phyloP scores from a whole-genome alignment of 2,888 invertebrate genomes.

The Dicranocentrus wangi region DNA sequence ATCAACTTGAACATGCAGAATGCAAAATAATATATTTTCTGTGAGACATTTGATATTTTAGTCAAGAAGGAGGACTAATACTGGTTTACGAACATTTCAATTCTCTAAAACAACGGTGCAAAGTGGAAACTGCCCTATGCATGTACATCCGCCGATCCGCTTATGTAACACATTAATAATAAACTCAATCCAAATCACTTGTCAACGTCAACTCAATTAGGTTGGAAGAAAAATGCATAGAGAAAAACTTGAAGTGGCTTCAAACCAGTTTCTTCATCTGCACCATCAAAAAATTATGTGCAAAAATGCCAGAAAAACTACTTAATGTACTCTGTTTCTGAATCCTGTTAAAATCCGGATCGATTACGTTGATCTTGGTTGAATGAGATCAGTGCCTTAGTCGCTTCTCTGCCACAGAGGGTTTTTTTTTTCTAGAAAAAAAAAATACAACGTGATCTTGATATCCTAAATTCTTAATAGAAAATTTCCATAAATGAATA shows the following conservation, averaged over 20 bases:
- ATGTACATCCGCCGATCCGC: too few relatives aligned
- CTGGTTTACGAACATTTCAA: too few relatives aligned
- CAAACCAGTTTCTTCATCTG: constrained; percentile 53
- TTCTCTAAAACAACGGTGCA: too few relatives aligned
- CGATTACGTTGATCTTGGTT: constrained; percentile 15
- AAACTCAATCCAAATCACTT: too few relatives aligned
- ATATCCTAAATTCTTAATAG: constrained; percentile 28
- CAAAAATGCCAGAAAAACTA: constrained; percentile 12
- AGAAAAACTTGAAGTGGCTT: constrained; percentile 5
- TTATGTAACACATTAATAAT: too few relatives aligned
- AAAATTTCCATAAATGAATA: constrained; percentile 56
- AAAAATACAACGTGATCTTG: constrained; percentile 50
- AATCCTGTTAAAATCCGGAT: constrained; percentile 48
- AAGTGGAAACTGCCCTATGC: too few relatives aligned
- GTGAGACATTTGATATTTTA: too few relatives aligned
- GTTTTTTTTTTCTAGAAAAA: constrained; percentile 32
- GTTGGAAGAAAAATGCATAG: not conserved
- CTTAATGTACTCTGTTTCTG: constrained; percentile 14
- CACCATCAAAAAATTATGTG: constrained; percentile 31
- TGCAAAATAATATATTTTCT: too few relatives aligned
- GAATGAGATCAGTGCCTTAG: constrained; percentile 21
- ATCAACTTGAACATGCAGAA: too few relatives aligned
- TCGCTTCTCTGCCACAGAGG: constrained; percentile 15
- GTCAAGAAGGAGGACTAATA: too few relatives aligned
- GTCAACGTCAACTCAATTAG: too few relatives aligned